Evolutionary conservation across 2,113 vertebrate genomes (phyloP), one percentile per base, ranked within the genome.

Genomic region (Passer montanus): DNA sequence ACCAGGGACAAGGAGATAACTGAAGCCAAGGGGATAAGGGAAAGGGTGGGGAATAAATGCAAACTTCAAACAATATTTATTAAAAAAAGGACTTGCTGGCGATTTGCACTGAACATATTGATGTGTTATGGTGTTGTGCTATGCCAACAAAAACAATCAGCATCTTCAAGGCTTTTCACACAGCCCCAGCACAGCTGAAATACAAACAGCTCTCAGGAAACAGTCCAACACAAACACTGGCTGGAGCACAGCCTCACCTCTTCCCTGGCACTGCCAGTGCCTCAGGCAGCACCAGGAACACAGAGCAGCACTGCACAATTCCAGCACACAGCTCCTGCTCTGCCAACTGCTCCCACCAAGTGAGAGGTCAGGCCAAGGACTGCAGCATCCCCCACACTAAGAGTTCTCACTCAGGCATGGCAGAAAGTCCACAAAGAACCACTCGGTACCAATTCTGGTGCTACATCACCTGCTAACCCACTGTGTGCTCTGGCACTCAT

Each of bases 71-170:
- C 66, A 90, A 11, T 11, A 15, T 52, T 79, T 87, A 96, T 80
- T 77, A 37, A n/a, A 59, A 50, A 64, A 79, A 43, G 28, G 17
- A 18, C 55, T 87, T 24, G 69, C 70, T 97, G 92, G 90, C 4
- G 10, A 90, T 89, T 77, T 15, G 4, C 73, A 88, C 47, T 13
- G 68, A 92, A 90, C 94, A 95, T 86, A 92, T 90, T 92, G 96
- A 92, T 63, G 28, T 55, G 79, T 84, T 92, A 74, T 6, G 46
- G 85, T 83, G 68, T 22, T 81, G 67, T 11, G 58, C 78, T 26
- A 90, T 37, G 92, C 94, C 92, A 96, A 70, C 86, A 92, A 63
- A 93, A 96, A 81, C 91, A 94, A 96, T 95, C 93, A 97, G 86
- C 89, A 95, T 94, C 89, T 93, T 94, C 91, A 47, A 89, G 94